Base-by-base conservation (phyloP, 2,888 invertebrate genomes). In the Margaritifera margaritifera region DNA sequence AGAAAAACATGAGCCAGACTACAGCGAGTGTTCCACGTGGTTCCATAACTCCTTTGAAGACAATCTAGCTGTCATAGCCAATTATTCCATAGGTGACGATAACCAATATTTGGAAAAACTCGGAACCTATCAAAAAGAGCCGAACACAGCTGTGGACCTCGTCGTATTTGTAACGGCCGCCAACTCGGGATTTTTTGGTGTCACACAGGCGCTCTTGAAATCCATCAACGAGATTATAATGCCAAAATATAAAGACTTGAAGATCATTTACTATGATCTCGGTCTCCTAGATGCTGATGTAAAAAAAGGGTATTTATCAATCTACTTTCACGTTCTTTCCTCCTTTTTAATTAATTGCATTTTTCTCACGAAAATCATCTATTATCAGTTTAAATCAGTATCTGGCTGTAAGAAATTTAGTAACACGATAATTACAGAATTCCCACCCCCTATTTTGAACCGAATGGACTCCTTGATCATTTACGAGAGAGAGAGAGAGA, bases 181-280 rank as follows among this genome's bases (percentile, higher is more conserved):
- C 6, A 61, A 61, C 27, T 61, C 61, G 6, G 61, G 31, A 18
- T 61, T 31, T 42, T 61, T n/a, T 61, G 61, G 31, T 42, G 61
- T 61, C 31, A 51, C 60, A 11, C 64, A 67, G 19, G 67, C 55
- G 2, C 42, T 71, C 6, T 50, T 71, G 27, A 24, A 58, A 52
- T 63, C 63, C 22, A 63, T 67, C 24, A 53, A 71, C 27, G 27
- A 19, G 31, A 31, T 56, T 22, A 22, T 71, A 20, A 24, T 58
- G 19, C 55, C 58, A 42, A 31, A 60, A n/a, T 71, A 64, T 51
- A 60, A 55, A 27, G 52, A 60, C 25, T 63, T 71, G 42, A 62
- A 60, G 31, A 57, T 67, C 1, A 55, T 71, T 25, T 22, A 62
- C 19, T 71, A 60, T 64, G 74, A 74, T 51, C 60, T 74, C 20